These are phyloP conservation scores for Loxodonta africana DNA, from an alignment of 2,113 vertebrate species.

Conservation along the genomic window DNA sequence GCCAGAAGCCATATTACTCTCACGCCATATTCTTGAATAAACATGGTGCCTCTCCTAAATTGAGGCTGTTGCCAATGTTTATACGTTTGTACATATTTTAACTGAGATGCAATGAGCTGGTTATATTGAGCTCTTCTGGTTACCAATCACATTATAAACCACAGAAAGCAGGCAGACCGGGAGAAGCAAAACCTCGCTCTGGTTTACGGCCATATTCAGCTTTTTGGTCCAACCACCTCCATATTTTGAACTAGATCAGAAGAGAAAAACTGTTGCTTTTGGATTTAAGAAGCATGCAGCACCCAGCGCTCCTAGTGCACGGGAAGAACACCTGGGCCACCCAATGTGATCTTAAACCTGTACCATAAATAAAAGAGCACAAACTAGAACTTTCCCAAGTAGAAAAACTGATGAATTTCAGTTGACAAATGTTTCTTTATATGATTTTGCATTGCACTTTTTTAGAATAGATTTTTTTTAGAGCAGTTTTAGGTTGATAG, in stretches of 20 bases:
- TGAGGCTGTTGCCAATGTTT: constrained; percentile 48
- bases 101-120: constrained; percentile 13
- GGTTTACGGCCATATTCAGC: constrained; percentile 13
- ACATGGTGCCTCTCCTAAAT: constrained; percentile 2
- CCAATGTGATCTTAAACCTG: constrained; percentile 68
- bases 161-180: constrained; percentile 24
- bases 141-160: constrained; percentile 56
- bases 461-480: not conserved
- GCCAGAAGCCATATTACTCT: constrained; percentile 37
- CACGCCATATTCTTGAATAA: constrained; percentile 61
- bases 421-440: constrained; percentile 72
- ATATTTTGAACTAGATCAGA: not conserved
- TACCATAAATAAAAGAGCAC: constrained; percentile 45
- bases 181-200: not conserved
- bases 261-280: constrained; percentile 61
- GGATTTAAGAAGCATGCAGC: constrained; percentile 7
- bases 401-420: constrained; percentile 37
- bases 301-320: not conserved
- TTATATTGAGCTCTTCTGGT: constrained; percentile 23
- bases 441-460: constrained; percentile 40
- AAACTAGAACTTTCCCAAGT: constrained; percentile 52
- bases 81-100: constrained; percentile 38
- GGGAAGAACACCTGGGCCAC: constrained; percentile 65
- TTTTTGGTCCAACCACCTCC: constrained; percentile 10
- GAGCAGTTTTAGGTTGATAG: not conserved